Conservation (phyloP, 2,888 invertebrate species). For the Candidula unifasciata region DNA sequence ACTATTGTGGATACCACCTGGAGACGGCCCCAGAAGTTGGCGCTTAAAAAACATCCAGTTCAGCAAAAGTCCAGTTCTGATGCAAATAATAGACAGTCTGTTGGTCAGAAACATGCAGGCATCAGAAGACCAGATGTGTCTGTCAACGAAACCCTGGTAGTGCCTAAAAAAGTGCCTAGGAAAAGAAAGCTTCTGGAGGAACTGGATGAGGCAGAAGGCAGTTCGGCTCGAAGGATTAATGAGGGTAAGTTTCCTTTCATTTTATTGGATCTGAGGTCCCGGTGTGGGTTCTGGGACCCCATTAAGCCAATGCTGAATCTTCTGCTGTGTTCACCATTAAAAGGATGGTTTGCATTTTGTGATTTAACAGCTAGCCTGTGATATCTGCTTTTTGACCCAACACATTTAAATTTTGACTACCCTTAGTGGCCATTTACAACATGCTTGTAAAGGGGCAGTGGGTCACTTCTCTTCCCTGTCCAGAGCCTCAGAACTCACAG, state of each 20-base stretch:
- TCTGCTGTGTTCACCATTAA: no score
- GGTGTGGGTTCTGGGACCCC: no score
- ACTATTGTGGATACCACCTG: conserved; percentile 18
- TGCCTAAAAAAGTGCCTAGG: background rate
- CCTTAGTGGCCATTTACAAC: no score
- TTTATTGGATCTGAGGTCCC: no score
- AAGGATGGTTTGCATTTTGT: no score
- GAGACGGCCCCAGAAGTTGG: background rate
- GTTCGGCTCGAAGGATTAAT: background rate
- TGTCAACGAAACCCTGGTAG: conserved; percentile 10
- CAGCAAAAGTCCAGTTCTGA: background rate
- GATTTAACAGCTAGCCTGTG: no score
- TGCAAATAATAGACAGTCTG: background rate
- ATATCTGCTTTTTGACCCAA: no score
- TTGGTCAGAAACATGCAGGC: background rate
- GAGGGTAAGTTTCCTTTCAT: background rate
- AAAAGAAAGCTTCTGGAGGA: conserved; percentile 31
- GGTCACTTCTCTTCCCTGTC: no score
- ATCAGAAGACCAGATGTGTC: background rate
- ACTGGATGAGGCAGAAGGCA: background rate
- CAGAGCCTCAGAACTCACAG: no score
- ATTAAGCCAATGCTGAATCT: no score
- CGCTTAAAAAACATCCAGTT: background rate
- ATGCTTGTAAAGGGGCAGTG: no score
- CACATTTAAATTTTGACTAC: no score